Conservation (phyloP, 2,113 vertebrate species). For the Leiothrix lutea region DNA sequence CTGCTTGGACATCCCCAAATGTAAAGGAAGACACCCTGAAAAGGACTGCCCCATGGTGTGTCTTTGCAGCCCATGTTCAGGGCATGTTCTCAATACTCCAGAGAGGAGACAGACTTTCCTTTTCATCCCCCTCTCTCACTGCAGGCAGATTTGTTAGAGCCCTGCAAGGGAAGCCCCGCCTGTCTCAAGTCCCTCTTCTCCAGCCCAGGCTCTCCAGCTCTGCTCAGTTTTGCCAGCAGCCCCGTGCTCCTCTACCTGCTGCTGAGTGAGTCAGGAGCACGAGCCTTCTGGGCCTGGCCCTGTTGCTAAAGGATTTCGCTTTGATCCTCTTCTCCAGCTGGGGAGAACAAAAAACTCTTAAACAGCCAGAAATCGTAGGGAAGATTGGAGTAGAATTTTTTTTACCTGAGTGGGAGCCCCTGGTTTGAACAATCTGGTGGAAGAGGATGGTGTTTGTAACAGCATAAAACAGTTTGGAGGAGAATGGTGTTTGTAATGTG, state of each 20-base stretch:
- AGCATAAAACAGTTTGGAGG: neutral
- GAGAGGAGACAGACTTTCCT: neutral
- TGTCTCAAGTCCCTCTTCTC: neutral
- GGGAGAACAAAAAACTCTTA: neutral
- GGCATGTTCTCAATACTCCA: accelerated
- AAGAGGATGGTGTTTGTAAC: neutral
- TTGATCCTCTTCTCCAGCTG: neutral
- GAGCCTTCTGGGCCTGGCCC: neutral
- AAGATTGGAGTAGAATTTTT: neutral
- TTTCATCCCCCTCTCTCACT: neutral
- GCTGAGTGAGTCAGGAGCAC: neutral
- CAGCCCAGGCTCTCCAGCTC: neutral
- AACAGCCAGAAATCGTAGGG: neutral
- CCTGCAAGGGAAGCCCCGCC: neutral
- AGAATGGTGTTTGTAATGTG: neutral
- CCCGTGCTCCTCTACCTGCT: neutral
- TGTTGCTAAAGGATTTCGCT: neutral
- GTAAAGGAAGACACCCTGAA: neutral
- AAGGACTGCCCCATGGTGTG: accelerated
- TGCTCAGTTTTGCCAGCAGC: neutral
- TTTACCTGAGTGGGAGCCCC: neutral
- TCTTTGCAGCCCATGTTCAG: neutral
- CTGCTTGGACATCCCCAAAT: neutral
- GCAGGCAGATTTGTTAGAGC: neutral
- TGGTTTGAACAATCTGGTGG: neutral